Evolutionary conservation across 2,888 invertebrate species (phyloP).

Genomic region (Sicus ferrugineus): DNA sequence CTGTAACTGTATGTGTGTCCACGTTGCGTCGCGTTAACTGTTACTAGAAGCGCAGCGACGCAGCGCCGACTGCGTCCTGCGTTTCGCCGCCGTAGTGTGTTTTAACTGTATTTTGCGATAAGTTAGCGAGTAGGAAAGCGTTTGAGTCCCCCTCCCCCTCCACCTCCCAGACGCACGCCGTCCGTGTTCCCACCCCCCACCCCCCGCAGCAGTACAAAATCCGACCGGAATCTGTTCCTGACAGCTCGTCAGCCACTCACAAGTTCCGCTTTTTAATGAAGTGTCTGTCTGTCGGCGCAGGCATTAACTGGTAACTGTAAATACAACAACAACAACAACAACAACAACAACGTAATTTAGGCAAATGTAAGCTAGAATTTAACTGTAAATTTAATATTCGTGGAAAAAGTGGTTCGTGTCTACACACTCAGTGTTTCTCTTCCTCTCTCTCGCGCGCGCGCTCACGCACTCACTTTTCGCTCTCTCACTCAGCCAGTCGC

Average conservation of each 20-base stretch:
- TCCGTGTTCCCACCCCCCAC: neutral
- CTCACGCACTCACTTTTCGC: conserved; percentile 9
- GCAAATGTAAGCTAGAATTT: conserved; percentile 8
- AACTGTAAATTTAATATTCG: neutral
- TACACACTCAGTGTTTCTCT: neutral
- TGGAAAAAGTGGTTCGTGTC: neutral
- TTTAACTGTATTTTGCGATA: no score
- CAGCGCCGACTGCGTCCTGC: no score
- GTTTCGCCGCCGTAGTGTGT: no score
- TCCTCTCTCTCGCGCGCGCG: neutral
- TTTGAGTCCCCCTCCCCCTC: neutral
- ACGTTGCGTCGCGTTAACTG: no score
- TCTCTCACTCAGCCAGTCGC: conserved; percentile 4
- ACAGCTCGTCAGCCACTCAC: conserved; percentile 13
- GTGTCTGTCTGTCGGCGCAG: neutral
- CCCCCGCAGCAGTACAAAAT: neutral
- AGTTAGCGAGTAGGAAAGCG: no score
- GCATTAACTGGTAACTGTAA: neutral
- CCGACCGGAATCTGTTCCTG: conserved; percentile 9
- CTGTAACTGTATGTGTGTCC: no score
- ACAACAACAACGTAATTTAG: conserved; percentile 6
- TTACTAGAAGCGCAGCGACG: no score
- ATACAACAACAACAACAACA: conserved; percentile 5
- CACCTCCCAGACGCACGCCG: neutral
- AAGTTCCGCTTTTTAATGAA: neutral